Evolutionary conservation across 2,113 vertebrate genomes (phyloP).

Genomic region (Prolemur simus): DNA sequence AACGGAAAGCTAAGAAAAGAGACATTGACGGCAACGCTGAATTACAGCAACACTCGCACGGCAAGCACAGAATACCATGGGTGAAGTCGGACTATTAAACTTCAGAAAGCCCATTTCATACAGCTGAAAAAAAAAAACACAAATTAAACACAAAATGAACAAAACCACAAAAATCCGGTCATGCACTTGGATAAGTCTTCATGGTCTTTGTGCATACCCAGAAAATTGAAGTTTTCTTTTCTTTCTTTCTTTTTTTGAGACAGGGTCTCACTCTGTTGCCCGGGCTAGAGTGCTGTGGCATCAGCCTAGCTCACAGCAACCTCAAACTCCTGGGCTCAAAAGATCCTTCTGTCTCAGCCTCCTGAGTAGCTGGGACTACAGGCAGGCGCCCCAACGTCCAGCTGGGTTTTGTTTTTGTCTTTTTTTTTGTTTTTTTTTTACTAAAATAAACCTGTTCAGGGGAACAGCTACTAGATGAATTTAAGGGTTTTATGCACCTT

Average conservation of each 20-base stretch:
- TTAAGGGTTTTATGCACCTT: constrained; percentile 94
- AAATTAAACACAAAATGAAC: constrained; percentile 86
- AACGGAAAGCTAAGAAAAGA: constrained; percentile 89
- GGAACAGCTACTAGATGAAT: constrained; percentile 95
- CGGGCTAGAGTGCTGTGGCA: too few species aligned
- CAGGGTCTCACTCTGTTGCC: too few species aligned
- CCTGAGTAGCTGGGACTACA: too few species aligned
- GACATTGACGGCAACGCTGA: constrained; percentile 90
- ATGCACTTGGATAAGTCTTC: constrained; percentile 92
- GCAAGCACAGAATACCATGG: constrained; percentile 93
- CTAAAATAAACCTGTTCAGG: constrained; percentile 97
- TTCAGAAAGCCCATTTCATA: constrained; percentile 87
- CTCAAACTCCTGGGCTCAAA: too few species aligned
- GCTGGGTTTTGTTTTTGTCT: constrained; percentile 77
- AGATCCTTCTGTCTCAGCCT: too few species aligned
- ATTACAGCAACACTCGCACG: constrained; percentile 94
- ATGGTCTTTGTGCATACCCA: constrained; percentile 89
- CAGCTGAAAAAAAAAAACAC: constrained; percentile 76
- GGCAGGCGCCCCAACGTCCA: too few species aligned
- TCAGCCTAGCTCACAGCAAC: too few species aligned
- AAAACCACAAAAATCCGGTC: constrained; percentile 91
- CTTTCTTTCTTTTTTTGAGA: constrained; percentile 78
- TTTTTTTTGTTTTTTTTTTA: constrained; percentile 89
- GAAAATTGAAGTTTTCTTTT: constrained; percentile 82
- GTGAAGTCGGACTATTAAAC: constrained; percentile 87